A percentile compares a stretch with the other conserved stretches of the same genome.
These are phyloP conservation scores for Myotis davidii DNA, from an alignment of 2,113 vertebrate genomes.

Conservation along the genomic window DNA sequence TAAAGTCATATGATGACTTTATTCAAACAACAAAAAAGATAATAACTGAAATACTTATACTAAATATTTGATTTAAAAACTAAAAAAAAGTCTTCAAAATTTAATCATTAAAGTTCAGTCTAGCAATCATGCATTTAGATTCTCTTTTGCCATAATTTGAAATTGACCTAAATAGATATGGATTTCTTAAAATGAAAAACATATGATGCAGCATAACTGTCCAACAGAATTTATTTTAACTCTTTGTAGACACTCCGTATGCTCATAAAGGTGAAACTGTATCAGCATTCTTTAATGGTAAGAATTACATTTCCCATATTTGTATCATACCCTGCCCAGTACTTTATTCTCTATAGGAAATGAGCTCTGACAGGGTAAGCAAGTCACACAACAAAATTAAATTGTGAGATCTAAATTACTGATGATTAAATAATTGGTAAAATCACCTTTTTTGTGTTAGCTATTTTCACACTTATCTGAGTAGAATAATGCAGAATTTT, in stretches of 20 bases:
- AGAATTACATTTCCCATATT: neutral
- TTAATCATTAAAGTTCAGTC: neutral
- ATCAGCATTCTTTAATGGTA: neutral
- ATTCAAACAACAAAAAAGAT: constrained; percentile 1
- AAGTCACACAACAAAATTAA: neutral
- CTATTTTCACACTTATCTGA: neutral
- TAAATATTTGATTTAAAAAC: constrained; percentile 15
- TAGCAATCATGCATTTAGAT: neutral
- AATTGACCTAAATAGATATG: neutral
- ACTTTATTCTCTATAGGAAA: neutral
- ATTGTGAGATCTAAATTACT: neutral
- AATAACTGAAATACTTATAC: neutral
- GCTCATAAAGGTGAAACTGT: neutral
- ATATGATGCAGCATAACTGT: neutral
- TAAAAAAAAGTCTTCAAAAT: neutral
- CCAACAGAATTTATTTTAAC: neutral
- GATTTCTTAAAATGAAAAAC: constrained; percentile 37
- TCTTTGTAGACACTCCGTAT: neutral
- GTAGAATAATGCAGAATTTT: neutral
- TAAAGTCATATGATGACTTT: neutral
- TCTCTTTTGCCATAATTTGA: neutral
- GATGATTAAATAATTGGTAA: neutral
- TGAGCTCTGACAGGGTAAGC: neutral
- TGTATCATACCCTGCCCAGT: neutral
- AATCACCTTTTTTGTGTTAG: neutral